Base-by-base conservation (phyloP, 2,888 invertebrate genomes). In the Amblyjoppa fuscipennis region DNA sequence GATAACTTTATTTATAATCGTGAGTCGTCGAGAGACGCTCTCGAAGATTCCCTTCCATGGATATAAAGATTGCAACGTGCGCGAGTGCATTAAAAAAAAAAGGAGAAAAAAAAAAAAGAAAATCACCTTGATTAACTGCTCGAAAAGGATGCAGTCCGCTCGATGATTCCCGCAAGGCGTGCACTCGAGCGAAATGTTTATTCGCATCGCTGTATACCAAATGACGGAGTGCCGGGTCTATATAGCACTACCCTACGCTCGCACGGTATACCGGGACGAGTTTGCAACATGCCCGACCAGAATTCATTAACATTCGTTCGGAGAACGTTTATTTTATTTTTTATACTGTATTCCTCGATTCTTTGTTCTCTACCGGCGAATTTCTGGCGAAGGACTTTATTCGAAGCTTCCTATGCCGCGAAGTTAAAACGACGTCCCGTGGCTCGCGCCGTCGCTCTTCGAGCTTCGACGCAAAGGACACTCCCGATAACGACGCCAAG, bases 51-150 rank as follows among this genome's bases (percentile, higher is more conserved):
- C 66, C 69, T 81, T 83, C 83, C 81, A 73, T 73, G 80, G 75
- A 77, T 51, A 80, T 83, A 69, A 81, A 81, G 9, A 81, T 74
- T 71, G 41, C 53, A 38, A 1, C 6, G 45, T 71, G 51, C 56
- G n/a, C 13, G 20, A 20, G 61, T 28, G 51, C 38, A 73, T 81
- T 38, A 53, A 73, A 68, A 81, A 61, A 78, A 61, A 77, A 61
- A 74, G 73, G 66, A 45, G 11, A 53, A 73, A 78, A 73, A 78
- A 49, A 20, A 51, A 49, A n/a, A 64, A 81, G 56, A 75, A 78
- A 78, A 70, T 70, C 34, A 78, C 84, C 84, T 85, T 81, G 84
- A 85, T 34, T 78, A 28, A 75, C 61, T 75, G 74, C 84, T 85
- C 64, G 25, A 81, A 81, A 85, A 81, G 84, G 84, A 81, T 75